Evolutionary conservation across 2,888 invertebrate species (phyloP).

Genomic region (Drosophila meridiana): DNA sequence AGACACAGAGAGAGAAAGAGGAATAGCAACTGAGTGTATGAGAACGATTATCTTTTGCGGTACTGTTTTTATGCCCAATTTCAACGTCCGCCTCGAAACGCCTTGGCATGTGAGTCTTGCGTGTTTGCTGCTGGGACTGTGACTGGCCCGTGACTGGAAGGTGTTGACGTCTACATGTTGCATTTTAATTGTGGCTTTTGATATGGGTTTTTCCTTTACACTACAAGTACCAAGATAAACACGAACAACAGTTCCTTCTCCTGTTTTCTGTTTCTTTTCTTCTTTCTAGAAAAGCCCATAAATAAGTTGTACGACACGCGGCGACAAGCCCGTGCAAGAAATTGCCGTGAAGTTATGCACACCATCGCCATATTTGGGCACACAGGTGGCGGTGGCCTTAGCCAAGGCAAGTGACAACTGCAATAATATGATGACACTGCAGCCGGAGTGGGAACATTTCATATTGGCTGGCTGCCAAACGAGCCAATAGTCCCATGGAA

Average conservation of each 20-base stretch:
- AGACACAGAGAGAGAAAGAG: neutral
- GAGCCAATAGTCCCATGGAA: slow-evolving; percentile 21
- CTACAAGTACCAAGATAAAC: neutral
- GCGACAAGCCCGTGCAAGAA: slow-evolving; percentile 63
- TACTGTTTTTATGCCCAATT: slow-evolving; percentile 75
- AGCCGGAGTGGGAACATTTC: slow-evolving; percentile 25
- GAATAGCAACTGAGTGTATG: slow-evolving; percentile 26
- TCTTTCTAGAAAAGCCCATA: slow-evolving; percentile 62
- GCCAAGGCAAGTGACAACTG: slow-evolving; percentile 60
- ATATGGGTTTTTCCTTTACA: slow-evolving; percentile 56
- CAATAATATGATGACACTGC: slow-evolving; percentile 21
- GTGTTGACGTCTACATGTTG: slow-evolving; percentile 79
- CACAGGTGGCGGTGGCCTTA: slow-evolving; percentile 69
- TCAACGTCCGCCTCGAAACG: slow-evolving; percentile 75
- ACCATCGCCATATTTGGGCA: slow-evolving; percentile 67
- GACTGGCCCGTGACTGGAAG: slow-evolving; percentile 61
- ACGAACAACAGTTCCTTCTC: slow-evolving; percentile 9
- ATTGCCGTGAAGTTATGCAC: slow-evolving; percentile 75
- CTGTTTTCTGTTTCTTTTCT: slow-evolving; percentile 23
- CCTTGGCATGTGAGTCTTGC: slow-evolving; percentile 67
- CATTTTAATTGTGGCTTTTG: slow-evolving; percentile 74
- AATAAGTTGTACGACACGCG: slow-evolving; percentile 77
- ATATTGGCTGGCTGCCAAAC: slow-evolving; percentile 41
- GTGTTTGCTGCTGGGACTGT: slow-evolving; percentile 13
- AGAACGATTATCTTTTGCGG: slow-evolving; percentile 72